phyloP scores from a whole-genome alignment of 2,888 invertebrate species.

The Muscina levida region DNA sequence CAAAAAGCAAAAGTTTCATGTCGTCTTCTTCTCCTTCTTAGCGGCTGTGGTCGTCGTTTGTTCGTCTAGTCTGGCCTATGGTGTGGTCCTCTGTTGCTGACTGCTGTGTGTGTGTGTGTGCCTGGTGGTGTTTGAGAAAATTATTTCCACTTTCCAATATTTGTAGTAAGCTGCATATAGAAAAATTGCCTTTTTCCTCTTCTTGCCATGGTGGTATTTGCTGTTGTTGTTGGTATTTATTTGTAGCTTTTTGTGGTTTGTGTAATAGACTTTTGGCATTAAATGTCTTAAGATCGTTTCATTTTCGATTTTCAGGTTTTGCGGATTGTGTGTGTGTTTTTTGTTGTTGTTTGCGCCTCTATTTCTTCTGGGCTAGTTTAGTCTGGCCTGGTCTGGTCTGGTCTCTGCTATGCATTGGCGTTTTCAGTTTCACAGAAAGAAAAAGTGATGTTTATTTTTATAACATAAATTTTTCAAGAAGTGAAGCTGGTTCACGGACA shows the following conservation, averaged over 20 bases:
- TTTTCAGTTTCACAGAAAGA: constrained; percentile 62
- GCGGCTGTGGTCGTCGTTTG: neutral
- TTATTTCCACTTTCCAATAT: constrained; percentile 67
- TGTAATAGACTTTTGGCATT: constrained; percentile 56
- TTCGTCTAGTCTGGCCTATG: constrained; percentile 47
- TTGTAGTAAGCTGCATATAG: constrained; percentile 45
- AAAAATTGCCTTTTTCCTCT: constrained; percentile 45
- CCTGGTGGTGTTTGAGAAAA: constrained; percentile 56
- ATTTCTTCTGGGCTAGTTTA: constrained; percentile 3
- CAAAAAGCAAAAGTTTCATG: constrained; percentile 33
- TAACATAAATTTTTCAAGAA: constrained; percentile 44
- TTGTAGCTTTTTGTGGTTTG: neutral
- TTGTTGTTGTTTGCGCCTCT: neutral
- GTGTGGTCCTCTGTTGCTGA: constrained; percentile 50
- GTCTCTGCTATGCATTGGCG: constrained; percentile 15
- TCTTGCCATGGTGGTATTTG: no score
- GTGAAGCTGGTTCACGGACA: no score
- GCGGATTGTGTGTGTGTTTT: constrained; percentile 8
- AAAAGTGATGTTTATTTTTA: constrained; percentile 61
- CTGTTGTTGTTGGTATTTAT: no score
- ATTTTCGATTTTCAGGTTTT: no score
- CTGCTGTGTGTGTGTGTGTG: no score
- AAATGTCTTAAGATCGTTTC: constrained; percentile 40
- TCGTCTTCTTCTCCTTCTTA: constrained; percentile 13
- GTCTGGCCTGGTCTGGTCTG: neutral